phyloP scores from a whole-genome alignment of 2,888 invertebrate species.

The Latheticus oryzae region DNA sequence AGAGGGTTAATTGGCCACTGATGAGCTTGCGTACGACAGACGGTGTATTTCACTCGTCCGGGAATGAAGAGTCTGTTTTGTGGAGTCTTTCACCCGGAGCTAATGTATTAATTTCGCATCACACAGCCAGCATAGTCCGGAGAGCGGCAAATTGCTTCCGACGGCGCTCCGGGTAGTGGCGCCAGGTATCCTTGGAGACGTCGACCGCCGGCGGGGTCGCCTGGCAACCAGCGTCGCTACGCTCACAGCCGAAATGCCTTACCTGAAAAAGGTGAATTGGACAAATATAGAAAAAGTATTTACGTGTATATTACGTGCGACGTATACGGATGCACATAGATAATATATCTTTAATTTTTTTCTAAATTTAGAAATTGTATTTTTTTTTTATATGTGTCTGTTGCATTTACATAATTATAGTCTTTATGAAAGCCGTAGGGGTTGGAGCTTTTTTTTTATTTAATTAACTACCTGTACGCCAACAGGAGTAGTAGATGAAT shows the following conservation, averaged over 20 bases:
- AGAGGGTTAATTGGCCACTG: slow-evolving; percentile 39
- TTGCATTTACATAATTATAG: slow-evolving; percentile 23
- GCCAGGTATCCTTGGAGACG: slow-evolving; percentile 69
- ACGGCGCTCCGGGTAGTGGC: slow-evolving; percentile 71
- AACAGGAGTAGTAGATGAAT: slow-evolving; percentile 5
- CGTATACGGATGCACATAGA: neutral
- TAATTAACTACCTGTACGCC: slow-evolving; percentile 10
- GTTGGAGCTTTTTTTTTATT: slow-evolving; percentile 6
- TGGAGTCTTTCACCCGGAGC: slow-evolving; percentile 58
- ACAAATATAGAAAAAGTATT: slow-evolving; percentile 38
- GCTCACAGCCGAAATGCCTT: slow-evolving; percentile 52
- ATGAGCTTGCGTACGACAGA: slow-evolving; percentile 39
- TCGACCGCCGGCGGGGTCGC: slow-evolving; percentile 66
- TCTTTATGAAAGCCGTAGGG: slow-evolving; percentile 4
- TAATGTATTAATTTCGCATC: slow-evolving; percentile 62
- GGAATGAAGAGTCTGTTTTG: slow-evolving; percentile 54
- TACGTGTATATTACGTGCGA: slow-evolving; percentile 19
- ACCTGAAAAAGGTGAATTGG: slow-evolving; percentile 55
- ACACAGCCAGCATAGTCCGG: slow-evolving; percentile 55
- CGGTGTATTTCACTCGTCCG: slow-evolving; percentile 5
- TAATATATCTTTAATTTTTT: slow-evolving; percentile 5
- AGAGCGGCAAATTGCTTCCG: slow-evolving; percentile 70
- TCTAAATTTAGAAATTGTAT: slow-evolving; percentile 11
- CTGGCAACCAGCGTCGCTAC: slow-evolving; percentile 68
- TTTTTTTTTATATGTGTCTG: neutral